phyloP scores from a whole-genome alignment of 64 coral and sea anemone species.

The Porites australiensis region DNA sequence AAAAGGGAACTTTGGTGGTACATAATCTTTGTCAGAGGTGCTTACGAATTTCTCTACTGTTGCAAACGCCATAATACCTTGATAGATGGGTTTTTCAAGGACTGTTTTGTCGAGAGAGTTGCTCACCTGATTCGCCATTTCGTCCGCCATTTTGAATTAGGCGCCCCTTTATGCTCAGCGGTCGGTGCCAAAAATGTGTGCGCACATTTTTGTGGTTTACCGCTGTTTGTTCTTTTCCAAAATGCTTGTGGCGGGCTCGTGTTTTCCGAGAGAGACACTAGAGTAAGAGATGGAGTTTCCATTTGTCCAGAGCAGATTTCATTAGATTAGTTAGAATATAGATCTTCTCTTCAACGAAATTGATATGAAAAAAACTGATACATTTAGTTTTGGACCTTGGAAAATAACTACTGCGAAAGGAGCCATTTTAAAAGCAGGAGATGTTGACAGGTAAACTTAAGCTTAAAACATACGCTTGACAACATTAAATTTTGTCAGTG shows the following conservation, averaged over 20 bases:
- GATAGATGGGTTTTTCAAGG: constrained; percentile 1
- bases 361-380: constrained; percentile 76
- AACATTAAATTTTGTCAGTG: no score
- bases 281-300: no score
- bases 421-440: constrained; percentile 81
- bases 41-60: constrained; percentile 19
- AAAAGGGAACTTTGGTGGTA: constrained; percentile 58
- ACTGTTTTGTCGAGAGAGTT: neutral
- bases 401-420: constrained; percentile 82
- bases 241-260: neutral
- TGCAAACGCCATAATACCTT: constrained; percentile 54
- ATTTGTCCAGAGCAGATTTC: neutral
- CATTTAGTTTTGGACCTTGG: constrained; percentile 94
- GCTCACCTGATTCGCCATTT: neutral
- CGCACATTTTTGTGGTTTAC: neutral
- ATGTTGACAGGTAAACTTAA: constrained; percentile 70
- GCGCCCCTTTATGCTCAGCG: neutral
- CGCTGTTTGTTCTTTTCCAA: neutral
- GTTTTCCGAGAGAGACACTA: no score
- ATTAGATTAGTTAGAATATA: neutral
- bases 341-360: neutral
- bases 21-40: constrained; percentile 36
- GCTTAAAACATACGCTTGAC: neutral
- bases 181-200: neutral
- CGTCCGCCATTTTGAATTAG: constrained; percentile 25